Conservation (phyloP, 2,113 vertebrate species). For the Alethe castanea region DNA sequence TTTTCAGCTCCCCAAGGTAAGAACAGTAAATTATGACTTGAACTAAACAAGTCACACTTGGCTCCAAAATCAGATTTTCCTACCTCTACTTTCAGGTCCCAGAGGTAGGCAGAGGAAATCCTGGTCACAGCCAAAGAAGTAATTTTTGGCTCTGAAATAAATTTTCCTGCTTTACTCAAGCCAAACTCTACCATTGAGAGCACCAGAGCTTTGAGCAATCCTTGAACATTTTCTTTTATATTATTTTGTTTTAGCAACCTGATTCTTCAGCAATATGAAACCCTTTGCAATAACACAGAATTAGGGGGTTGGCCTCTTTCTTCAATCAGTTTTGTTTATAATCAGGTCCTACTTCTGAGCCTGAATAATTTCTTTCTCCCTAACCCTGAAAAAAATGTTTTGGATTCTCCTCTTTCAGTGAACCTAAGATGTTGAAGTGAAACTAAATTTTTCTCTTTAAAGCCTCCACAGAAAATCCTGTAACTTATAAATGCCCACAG, state of each 20-base stretch:
- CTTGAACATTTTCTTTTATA: slow-evolving; percentile 62
- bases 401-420: background rate
- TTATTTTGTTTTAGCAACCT: slow-evolving; percentile 68
- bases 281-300: slow-evolving; percentile 41
- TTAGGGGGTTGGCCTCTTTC: background rate
- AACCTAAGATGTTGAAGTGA: background rate
- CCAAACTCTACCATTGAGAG: slow-evolving; percentile 65
- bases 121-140: slow-evolving; percentile 80
- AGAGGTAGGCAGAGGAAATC: slow-evolving; percentile 81
- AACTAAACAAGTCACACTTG: slow-evolving; percentile 80
- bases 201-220: slow-evolving; percentile 62
- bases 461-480: background rate
- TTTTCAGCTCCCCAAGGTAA: slow-evolving; percentile 69
- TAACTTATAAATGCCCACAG: background rate
- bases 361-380: background rate
- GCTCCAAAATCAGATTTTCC: slow-evolving; percentile 82
- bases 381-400: background rate
- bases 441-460: background rate
- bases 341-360: background rate
- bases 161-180: slow-evolving; percentile 74
- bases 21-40: slow-evolving; percentile 75
- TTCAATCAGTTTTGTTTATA: background rate
- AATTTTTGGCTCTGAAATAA: slow-evolving; percentile 75
- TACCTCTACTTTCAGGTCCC: slow-evolving; percentile 77
- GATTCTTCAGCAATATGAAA: slow-evolving; percentile 52